phyloP scores from a whole-genome alignment of 1,140 invertebrate species.

The Zaprionus gabonicus region DNA sequence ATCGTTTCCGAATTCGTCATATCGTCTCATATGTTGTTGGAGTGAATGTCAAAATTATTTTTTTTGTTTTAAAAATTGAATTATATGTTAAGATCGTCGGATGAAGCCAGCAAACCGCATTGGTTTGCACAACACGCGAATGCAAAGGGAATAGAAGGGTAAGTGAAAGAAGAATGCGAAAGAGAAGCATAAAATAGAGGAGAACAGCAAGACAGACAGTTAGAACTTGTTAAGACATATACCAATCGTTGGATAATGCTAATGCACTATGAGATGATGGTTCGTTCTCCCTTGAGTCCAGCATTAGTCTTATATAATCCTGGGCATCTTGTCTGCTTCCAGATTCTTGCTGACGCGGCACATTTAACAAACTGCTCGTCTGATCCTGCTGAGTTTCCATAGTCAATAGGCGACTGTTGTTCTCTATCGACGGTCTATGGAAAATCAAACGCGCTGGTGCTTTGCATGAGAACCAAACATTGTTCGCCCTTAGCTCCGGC shows the following conservation, averaged over 20 bases:
- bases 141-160: neutral
- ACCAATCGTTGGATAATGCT: slow-evolving; percentile 12
- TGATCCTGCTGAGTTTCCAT: neutral
- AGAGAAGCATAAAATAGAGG: neutral
- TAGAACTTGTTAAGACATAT: neutral
- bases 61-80: slow-evolving; percentile 3
- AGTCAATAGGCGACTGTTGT: neutral
- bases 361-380: slow-evolving; percentile 9
- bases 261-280: too few species aligned
- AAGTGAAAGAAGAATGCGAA: neutral
- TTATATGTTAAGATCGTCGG: slow-evolving; percentile 1
- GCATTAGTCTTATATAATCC: slow-evolving; percentile 13
- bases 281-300: slow-evolving; percentile 14
- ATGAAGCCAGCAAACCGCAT: neutral
- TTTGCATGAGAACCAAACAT: slow-evolving; percentile 16
- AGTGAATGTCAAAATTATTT: slow-evolving; percentile 32
- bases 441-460: neutral
- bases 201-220: neutral
- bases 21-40: slow-evolving; percentile 13
- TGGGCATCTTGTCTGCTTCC: slow-evolving; percentile 21
- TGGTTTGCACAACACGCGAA: neutral
- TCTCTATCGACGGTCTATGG: neutral
- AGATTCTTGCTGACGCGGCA: slow-evolving; percentile 28
- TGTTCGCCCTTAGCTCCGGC: neutral
- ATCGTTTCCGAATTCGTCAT: slow-evolving; percentile 4